Evolutionary conservation across 2,888 invertebrate genomes (phyloP).

Genomic region (Allacma fusca): DNA sequence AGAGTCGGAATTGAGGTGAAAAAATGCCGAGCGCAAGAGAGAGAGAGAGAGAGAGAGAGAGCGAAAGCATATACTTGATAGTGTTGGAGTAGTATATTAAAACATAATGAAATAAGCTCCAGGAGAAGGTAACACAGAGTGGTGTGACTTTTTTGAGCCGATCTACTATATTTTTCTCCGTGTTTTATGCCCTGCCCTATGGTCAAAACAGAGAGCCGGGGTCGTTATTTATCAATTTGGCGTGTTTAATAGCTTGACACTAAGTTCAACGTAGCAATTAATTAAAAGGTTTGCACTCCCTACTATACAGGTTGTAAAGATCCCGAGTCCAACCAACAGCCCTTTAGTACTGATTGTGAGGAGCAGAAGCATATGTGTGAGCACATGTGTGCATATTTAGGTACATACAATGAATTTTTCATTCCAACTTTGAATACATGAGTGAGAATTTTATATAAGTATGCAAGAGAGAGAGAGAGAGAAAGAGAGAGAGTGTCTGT

Average conservation of each 20-base stretch:
- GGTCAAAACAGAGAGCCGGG: constrained; percentile 35
- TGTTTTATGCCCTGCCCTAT: constrained; percentile 39
- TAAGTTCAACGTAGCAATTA: constrained; percentile 49
- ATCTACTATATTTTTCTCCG: constrained; percentile 21
- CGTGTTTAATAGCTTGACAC: constrained; percentile 50
- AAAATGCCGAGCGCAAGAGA: neutral
- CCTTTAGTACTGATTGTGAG: too few species aligned
- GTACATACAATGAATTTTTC: too few species aligned
- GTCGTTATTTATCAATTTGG: constrained; percentile 51
- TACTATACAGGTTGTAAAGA: constrained; percentile 7
- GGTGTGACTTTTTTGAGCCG: constrained; percentile 9
- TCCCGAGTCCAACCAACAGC: neutral
- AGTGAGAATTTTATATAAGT: too few species aligned
- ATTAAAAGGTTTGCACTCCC: constrained; percentile 44
- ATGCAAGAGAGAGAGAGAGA: too few species aligned
- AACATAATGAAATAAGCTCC: constrained; percentile 26
- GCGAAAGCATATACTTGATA: neutral
- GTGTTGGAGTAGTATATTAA: neutral
- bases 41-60: neutral
- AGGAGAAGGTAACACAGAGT: constrained; percentile 25
- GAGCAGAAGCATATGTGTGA: too few species aligned
- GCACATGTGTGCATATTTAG: too few species aligned
- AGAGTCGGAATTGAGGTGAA: constrained; percentile 4
- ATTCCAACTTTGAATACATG: too few species aligned
- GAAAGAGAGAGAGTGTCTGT: neutral